Evolutionary conservation across 2,888 invertebrate genomes (phyloP).

Genomic region (Stramonita haemastoma): DNA sequence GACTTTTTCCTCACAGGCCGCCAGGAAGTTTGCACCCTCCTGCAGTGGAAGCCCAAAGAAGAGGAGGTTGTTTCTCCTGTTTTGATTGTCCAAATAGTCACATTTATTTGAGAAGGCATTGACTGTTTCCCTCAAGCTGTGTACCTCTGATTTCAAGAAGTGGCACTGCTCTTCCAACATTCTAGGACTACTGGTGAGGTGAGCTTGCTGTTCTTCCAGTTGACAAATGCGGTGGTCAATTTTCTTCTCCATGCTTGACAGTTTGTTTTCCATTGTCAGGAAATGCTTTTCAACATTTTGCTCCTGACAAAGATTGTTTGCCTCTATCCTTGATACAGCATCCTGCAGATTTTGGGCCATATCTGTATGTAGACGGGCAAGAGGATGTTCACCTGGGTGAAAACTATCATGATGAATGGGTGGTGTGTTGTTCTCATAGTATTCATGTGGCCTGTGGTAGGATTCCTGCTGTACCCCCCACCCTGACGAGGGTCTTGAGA

Average conservation of each 20-base stretch:
- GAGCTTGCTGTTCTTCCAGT: background rate
- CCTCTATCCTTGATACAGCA: background rate
- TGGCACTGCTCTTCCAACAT: background rate
- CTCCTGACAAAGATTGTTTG: background rate
- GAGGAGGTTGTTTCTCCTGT: background rate
- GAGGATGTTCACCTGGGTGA: background rate
- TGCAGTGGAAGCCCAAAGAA: background rate
- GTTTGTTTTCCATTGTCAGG: background rate
- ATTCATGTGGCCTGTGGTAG: background rate
- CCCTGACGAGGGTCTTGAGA: background rate
- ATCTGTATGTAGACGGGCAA: background rate
- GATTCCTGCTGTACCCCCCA: background rate
- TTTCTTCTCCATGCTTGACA: background rate
- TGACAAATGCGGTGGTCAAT: background rate
- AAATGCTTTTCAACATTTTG: background rate
- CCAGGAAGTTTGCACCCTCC: background rate
- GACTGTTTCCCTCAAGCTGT: background rate
- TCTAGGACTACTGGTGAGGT: background rate
- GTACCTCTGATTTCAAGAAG: background rate
- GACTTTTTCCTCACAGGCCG: background rate
- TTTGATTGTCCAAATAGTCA: background rate
- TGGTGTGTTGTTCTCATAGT: background rate
- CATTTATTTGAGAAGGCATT: background rate
- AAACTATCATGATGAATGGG: background rate
- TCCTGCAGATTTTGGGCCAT: background rate